Conservation (phyloP, 2,797 vertebrate genomes). For the Champsocephalus gunnari region DNA sequence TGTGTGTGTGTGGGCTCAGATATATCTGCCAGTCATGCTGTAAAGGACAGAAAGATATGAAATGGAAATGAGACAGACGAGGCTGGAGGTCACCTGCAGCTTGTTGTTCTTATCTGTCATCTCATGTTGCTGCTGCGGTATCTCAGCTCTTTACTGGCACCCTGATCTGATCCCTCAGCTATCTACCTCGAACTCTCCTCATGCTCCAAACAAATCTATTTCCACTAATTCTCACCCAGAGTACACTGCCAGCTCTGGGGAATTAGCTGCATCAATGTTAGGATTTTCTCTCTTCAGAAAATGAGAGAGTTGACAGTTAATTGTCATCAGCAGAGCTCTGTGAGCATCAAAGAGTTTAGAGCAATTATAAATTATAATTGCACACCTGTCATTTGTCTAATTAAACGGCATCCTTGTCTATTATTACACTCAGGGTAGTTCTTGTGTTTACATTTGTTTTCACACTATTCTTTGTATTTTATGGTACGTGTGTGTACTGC, state of each 20-base stretch:
- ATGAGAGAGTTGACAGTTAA: neutral
- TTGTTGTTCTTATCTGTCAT: slow-evolving; percentile 55
- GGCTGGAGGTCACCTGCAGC: slow-evolving; percentile 58
- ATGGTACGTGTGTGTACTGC: too few species aligned
- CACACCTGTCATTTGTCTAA: too few species aligned
- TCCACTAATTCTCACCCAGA: neutral
- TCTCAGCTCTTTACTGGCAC: slow-evolving; percentile 24
- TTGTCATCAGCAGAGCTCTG: neutral
- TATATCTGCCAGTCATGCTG: slow-evolving; percentile 50
- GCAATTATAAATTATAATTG: too few species aligned
- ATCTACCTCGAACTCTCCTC: slow-evolving; percentile 11
- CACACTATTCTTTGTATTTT: too few species aligned
- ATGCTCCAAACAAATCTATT: slow-evolving; percentile 9
- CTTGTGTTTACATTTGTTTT: too few species aligned
- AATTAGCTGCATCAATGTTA: slow-evolving; percentile 9
- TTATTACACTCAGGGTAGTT: too few species aligned
- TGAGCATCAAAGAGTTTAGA: neutral
- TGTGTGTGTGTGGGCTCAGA: slow-evolving; percentile 20
- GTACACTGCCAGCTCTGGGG: slow-evolving; percentile 16
- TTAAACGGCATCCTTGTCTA: too few species aligned
- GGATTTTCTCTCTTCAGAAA: slow-evolving; percentile 13
- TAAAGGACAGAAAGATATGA: slow-evolving; percentile 39
- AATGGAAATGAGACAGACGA: slow-evolving; percentile 31
- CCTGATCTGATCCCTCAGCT: slow-evolving; percentile 16
- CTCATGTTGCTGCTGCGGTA: slow-evolving; percentile 37